A percentile compares a stretch with the other conserved stretches of the same genome.
These are phyloP conservation scores for Tiaroga cobitis DNA, from an alignment of 2,797 vertebrate genomes.

Conservation along the genomic window DNA sequence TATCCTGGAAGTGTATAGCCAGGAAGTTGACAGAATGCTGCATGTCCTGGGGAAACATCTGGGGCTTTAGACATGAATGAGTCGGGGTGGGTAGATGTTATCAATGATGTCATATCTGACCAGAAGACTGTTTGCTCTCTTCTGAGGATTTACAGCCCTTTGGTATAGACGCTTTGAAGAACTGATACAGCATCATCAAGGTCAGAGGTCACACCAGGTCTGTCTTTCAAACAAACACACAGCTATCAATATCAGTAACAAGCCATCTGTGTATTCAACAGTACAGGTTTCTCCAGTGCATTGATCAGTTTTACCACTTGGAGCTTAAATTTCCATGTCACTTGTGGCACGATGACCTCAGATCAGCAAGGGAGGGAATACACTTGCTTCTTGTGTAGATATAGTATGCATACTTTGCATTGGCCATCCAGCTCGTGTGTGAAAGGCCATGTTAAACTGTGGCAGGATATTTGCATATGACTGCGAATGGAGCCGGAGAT, in stretches of 20 bases:
- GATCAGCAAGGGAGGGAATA: not conserved
- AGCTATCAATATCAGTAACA: not conserved
- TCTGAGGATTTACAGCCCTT: not conserved
- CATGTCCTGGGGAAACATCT: conserved; percentile 48
- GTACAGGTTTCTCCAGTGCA: conserved; percentile 10
- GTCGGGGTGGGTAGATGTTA: too few relatives aligned
- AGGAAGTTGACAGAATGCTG: conserved; percentile 31
- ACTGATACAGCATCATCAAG: not conserved
- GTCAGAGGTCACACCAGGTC: conserved; percentile 25
- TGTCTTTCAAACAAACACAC: not conserved
- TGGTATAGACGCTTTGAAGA: not conserved
- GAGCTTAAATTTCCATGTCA: not conserved
- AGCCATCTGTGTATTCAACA: not conserved
- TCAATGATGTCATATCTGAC: not conserved
- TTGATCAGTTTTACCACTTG: not conserved
- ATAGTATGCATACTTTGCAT: not conserved
- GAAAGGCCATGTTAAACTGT: conserved; percentile 6
- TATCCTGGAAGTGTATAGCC: conserved; percentile 31
- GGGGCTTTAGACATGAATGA: not conserved
- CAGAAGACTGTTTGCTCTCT: conserved; percentile 4
- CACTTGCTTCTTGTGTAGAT: not conserved
- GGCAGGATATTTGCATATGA: conserved; percentile 30
- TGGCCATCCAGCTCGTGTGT: not conserved
- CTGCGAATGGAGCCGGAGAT: conserved; percentile 19
- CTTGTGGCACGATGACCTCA: not conserved